phyloP scores from a whole-genome alignment of 1,140 invertebrate species.

The Diorhabda sublineata region DNA sequence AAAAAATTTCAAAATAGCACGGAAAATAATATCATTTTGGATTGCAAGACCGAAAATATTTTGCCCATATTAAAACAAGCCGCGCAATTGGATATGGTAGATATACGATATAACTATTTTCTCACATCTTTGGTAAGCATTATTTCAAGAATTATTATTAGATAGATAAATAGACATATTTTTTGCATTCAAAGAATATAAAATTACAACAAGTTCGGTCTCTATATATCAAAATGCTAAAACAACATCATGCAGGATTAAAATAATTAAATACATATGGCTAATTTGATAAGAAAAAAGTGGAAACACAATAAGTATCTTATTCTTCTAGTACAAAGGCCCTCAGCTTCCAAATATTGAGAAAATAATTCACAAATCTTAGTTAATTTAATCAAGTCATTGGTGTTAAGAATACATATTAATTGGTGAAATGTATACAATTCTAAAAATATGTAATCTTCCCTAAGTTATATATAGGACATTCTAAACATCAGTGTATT shows the following conservation, averaged over 20 bases:
- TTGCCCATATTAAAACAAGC: slow-evolving; percentile 68
- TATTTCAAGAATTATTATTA: background rate
- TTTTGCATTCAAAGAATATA: slow-evolving; percentile 36
- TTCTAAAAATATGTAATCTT: too few relatives aligned
- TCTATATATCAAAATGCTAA: too few relatives aligned
- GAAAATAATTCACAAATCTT: too few relatives aligned
- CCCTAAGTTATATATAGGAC: too few relatives aligned
- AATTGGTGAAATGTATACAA: too few relatives aligned
- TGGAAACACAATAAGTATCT: too few relatives aligned
- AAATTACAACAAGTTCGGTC: background rate
- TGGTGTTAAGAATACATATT: too few relatives aligned
- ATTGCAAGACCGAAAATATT: slow-evolving; percentile 67
- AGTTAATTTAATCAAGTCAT: too few relatives aligned
- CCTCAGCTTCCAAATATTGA: too few relatives aligned
- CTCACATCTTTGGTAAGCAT: slow-evolving; percentile 51
- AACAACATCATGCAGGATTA: background rate
- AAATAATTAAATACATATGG: slow-evolving; percentile 1
- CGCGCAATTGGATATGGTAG: slow-evolving; percentile 73
- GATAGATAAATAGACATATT: background rate
- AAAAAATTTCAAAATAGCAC: slow-evolving; percentile 71
- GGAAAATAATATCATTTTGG: slow-evolving; percentile 72
- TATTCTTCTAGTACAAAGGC: too few relatives aligned
- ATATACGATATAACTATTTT: slow-evolving; percentile 62
- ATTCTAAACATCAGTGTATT: too few relatives aligned
- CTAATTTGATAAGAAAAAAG: too few relatives aligned